Percentiles rank a stretch among this genome's conserved stretches.
Conservation (phyloP, 2,888 invertebrate genomes). For the Actias luna region DNA sequence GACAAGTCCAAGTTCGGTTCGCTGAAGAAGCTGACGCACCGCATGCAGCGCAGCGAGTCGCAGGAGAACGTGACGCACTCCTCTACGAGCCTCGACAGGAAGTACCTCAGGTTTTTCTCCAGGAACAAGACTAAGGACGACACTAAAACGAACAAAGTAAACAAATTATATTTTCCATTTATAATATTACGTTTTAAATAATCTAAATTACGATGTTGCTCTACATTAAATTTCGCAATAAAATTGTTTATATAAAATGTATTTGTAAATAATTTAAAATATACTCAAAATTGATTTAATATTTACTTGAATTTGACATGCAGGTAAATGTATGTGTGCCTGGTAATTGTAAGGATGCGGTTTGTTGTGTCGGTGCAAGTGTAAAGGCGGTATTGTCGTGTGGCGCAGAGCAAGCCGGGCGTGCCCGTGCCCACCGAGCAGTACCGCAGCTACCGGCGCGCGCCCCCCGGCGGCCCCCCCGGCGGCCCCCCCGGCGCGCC, state of each 20-base stretch:
- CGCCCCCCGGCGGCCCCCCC: no score
- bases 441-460: constrained; percentile 87
- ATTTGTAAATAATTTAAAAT: no score
- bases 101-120: constrained; percentile 82
- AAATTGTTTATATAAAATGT: no score
- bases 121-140: constrained; percentile 73
- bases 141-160: constrained; percentile 52
- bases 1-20: constrained; percentile 53
- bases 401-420: constrained; percentile 51
- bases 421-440: constrained; percentile 90
- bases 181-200: no score
- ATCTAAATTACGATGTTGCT: no score
- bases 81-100: constrained; percentile 86
- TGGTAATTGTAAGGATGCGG: no score
- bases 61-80: constrained; percentile 69
- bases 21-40: constrained; percentile 48
- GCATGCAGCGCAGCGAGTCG: constrained; percentile 68
- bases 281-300: no score
- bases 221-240: no score
- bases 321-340: no score
- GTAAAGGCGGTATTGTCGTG: neutral
- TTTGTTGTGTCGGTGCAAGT: no score
- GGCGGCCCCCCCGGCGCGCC: constrained; percentile 25
- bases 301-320: no score
- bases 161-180: no score